A percentile compares a stretch with the other conserved stretches of the same genome.
These are phyloP conservation scores for Jaculus jaculus DNA, from an alignment of 2,113 vertebrate species.

Conservation along the genomic window DNA sequence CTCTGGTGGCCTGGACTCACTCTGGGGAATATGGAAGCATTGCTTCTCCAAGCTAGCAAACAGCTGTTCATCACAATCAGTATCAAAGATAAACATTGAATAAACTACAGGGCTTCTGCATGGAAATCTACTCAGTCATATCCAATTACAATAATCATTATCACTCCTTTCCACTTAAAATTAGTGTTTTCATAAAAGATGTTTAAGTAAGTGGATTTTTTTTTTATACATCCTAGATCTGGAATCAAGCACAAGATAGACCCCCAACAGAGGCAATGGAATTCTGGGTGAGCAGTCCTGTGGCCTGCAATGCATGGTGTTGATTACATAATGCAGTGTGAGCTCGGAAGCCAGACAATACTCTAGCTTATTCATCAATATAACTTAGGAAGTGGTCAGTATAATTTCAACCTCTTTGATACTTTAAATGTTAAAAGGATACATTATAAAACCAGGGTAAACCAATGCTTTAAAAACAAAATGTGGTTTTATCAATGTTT, in stretches of 20 bases:
- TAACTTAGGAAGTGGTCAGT: slow-evolving; percentile 64
- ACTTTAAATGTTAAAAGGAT: slow-evolving; percentile 51
- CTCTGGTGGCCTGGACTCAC: background rate
- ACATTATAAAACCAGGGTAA: slow-evolving; percentile 27
- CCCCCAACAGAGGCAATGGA: background rate
- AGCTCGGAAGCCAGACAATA: slow-evolving; percentile 48
- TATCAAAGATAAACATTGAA: background rate
- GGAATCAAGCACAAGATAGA: background rate
- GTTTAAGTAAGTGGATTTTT: background rate
- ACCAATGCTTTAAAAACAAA: slow-evolving; percentile 25
- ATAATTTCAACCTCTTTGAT: slow-evolving; percentile 53
- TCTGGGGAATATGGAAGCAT: background rate
- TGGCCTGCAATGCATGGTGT: slow-evolving; percentile 23
- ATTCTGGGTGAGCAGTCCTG: background rate
- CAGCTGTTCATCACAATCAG: background rate
- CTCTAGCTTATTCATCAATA: slow-evolving; percentile 42
- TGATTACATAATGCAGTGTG: slow-evolving; percentile 19
- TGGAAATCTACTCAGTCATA: slow-evolving; percentile 4
- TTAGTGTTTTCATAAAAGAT: background rate
- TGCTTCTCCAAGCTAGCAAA: background rate
- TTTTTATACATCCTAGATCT: slow-evolving; percentile 12
- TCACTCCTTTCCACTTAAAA: background rate
- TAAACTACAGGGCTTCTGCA: background rate
- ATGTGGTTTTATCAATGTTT: slow-evolving; percentile 58
- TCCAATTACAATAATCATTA: slow-evolving; percentile 48